Evolutionary conservation across 2,797 vertebrate species (phyloP).

Genomic region (Stomatorhinus walkeri): DNA sequence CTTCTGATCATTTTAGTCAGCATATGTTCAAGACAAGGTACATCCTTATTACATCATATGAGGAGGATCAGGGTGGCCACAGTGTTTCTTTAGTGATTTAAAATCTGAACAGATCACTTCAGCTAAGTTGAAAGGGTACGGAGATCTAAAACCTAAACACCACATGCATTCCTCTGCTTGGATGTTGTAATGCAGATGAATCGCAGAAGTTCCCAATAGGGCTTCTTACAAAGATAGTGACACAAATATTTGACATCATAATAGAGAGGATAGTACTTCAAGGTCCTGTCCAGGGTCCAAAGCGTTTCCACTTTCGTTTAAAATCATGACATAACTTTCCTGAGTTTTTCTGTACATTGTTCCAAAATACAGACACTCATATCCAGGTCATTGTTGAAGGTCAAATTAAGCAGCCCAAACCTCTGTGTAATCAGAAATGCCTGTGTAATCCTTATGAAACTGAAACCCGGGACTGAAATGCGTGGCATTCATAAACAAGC

Average conservation of each 20-base stretch:
- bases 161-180: not conserved
- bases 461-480: not conserved
- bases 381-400: not conserved
- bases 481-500: not conserved
- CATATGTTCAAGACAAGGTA: not conserved
- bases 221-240: not conserved
- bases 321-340: not conserved
- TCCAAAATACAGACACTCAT: not conserved
- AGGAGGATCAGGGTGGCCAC: not conserved
- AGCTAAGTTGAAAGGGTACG: not conserved
- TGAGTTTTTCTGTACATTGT: not conserved
- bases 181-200: not conserved
- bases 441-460: not conserved
- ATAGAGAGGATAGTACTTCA: not conserved
- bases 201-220: not conserved
- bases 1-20: not conserved
- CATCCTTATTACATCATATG: not conserved
- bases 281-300: not conserved
- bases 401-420: not conserved
- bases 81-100: not conserved
- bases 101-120: not conserved
- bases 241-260: not conserved
- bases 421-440: not conserved
- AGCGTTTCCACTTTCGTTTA: not conserved
- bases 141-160: not conserved